Evolutionary conservation across 2,113 vertebrate genomes (phyloP).

Genomic region (Boulengerochromis microlepis): DNA sequence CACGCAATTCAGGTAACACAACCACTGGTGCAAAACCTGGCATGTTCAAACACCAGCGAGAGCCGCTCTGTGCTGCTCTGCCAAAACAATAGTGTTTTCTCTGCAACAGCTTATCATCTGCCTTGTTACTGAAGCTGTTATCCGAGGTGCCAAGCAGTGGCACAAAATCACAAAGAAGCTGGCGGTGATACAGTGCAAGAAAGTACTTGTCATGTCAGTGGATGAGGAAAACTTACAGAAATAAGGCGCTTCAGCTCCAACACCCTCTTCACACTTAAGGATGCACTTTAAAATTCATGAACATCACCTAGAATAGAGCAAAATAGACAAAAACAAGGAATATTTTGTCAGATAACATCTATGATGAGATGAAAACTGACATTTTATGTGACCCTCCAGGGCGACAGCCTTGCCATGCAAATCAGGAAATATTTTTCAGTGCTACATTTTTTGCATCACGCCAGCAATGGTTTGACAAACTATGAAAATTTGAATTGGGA

Average conservation of each 20-base stretch:
- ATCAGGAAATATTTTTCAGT: not conserved
- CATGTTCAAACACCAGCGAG: not conserved
- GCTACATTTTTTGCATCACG: not conserved
- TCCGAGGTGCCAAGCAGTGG: not conserved
- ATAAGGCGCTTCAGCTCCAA: conserved; percentile 47
- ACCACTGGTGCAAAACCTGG: not conserved
- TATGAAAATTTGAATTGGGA: not conserved
- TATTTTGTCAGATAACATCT: not conserved
- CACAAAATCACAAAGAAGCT: not conserved
- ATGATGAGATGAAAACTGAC: not conserved
- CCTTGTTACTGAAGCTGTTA: not conserved
- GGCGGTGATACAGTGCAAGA: not conserved
- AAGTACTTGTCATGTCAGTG: not conserved
- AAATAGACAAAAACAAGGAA: not conserved
- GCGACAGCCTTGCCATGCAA: not conserved
- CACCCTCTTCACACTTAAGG: conserved; percentile 56
- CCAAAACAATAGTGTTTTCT: not conserved
- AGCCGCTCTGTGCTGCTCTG: not conserved
- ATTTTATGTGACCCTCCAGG: not conserved
- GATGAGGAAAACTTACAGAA: conserved; percentile 31
- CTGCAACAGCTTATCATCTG: not conserved
- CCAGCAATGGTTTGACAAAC: not conserved
- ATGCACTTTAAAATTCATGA: conserved; percentile 49
- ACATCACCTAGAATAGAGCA: conserved; percentile 38
- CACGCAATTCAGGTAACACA: not conserved